Evolutionary conservation across 2,797 vertebrate genomes (phyloP), one percentile per base, ranked within the genome.

Genomic region (Miichthys miiuy): DNA sequence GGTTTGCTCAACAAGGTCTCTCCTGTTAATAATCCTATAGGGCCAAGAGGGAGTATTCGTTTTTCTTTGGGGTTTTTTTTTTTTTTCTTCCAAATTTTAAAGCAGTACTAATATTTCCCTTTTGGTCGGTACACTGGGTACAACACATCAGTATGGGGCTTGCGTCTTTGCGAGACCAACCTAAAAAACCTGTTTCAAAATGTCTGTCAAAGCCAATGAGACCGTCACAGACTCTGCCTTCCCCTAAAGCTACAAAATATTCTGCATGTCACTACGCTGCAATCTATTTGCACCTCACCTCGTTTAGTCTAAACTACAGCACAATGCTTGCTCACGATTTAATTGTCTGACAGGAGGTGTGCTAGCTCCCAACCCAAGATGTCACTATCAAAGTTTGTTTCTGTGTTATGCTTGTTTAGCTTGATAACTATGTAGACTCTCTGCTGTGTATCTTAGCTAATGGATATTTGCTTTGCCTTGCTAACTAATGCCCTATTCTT

Each of bases 1-100:
- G 60, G 41, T 73, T 66, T 67, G 20, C 63, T 79, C 65, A 77
- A 78, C 82, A 75, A 79, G 73, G 71, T 77, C 44, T 61, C 58
- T 60, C n/a, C 34, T 60, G 55, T 70, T 79, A 44, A 69, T 70
- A 64, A 84, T 77, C 63, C 41, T 70, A 79, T 20, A 30, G 16
- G 34, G 44, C 27, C 34, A 64, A 60, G 38, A 52, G 17, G 12
- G 41, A 47, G 34, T 0, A 5, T 51, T 52, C 1, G 1, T 17
- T 44, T 58, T 23, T 27, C 8, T 57, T 42, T 17, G 5, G 27
- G 4, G 17, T 27, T 20, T 12, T 64, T 60, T n/a, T 47, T 46
- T 2, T 14, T 20, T n/a, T 13, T 64, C 56, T n/a, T 58, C 38
- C 4, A 46, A 6, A 18, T 61, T 34, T 51, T 56, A 11, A 42